These are phyloP conservation scores for Clanis bilineata DNA, from an alignment of 2,888 invertebrate species.

Conservation along the genomic window DNA sequence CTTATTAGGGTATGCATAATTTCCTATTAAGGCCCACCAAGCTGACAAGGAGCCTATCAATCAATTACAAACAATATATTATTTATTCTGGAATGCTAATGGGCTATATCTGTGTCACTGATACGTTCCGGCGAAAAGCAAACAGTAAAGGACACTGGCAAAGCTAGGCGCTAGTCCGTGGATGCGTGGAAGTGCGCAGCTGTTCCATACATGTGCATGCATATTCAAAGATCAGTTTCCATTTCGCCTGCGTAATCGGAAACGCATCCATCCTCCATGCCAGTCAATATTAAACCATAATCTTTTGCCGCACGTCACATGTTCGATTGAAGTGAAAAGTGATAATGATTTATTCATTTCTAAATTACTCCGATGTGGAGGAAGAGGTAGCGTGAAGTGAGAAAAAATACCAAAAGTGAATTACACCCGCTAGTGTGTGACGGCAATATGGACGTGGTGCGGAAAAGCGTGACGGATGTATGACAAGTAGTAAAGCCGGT, in stretches of 20 bases:
- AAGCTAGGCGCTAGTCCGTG: constrained; percentile 25
- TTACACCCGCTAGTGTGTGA: constrained; percentile 64
- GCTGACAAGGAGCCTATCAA: constrained; percentile 30
- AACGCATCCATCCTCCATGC: constrained; percentile 52
- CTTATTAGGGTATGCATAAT: not conserved
- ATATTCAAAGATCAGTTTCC: constrained; percentile 79
- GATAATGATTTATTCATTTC: constrained; percentile 66
- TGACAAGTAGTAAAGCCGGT: constrained; percentile 53
- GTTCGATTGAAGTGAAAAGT: constrained; percentile 29
- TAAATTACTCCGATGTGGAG: constrained; percentile 62
- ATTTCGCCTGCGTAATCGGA: constrained; percentile 77
- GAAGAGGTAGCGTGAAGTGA: constrained; percentile 61
- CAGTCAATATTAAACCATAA: constrained; percentile 56
- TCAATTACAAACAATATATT: constrained; percentile 22
- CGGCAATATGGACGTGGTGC: constrained; percentile 48
- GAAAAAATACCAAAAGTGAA: constrained; percentile 41
- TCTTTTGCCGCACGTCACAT: constrained; percentile 25
- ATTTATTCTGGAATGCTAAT: constrained; percentile 45
- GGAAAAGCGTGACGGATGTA: constrained; percentile 63
- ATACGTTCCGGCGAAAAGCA: constrained; percentile 36
- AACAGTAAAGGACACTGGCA: constrained; percentile 28
- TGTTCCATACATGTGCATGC: constrained; percentile 56
- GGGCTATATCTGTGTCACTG: constrained; percentile 43
- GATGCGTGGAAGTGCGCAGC: constrained; percentile 43
- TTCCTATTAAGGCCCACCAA: not conserved